Evolutionary conservation across 2,888 invertebrate genomes (phyloP), one percentile per base, ranked within the genome.

Genomic region (Anodontia alba): DNA sequence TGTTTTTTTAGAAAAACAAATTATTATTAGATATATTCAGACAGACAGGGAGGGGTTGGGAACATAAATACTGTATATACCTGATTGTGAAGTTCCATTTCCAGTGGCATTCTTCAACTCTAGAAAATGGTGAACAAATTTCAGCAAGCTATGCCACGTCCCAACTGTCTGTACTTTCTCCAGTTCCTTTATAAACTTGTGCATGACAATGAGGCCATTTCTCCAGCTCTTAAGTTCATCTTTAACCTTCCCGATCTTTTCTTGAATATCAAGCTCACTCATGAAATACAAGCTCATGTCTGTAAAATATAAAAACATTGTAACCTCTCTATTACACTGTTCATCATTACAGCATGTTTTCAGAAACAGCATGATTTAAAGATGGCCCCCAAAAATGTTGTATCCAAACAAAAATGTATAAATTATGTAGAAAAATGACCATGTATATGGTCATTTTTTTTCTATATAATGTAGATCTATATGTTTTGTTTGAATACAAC

Each of bases 111-210:
- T 17, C 23, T 62, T 62, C 10, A 62, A 7, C 62, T 62, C 62
- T 7, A 62, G 62, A 42, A 77, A 80, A n/a, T 68, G 49, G 46
- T 75, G 80, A 17, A 80, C 80, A 76, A 83, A 83, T 72, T 78
- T 83, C 49, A 80, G 68, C 46, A 83, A 66, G 38, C 83, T 83
- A 23, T 75, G 72, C 74, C 78, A 83, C 7, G 71, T 42, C 2
- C 77, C 78, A 23, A 78, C 74, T 17, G 70, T 69, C 51, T 73
- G 67, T n/a, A 68, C 57, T 36, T 80, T 80, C 26, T 78, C 78
- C 49, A 80, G 43, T 51, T 80, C 74, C 3, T 31, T 46, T 38
- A 83, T 70, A n/a, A 83, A 36, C 3, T 77, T 80, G 38, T 75
- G 68, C 36, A 80, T 73, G 10, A 83, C 73, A 3, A 49, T 43